phyloP scores from a whole-genome alignment of 2,797 vertebrate species.

The Malurus leucopterus region DNA sequence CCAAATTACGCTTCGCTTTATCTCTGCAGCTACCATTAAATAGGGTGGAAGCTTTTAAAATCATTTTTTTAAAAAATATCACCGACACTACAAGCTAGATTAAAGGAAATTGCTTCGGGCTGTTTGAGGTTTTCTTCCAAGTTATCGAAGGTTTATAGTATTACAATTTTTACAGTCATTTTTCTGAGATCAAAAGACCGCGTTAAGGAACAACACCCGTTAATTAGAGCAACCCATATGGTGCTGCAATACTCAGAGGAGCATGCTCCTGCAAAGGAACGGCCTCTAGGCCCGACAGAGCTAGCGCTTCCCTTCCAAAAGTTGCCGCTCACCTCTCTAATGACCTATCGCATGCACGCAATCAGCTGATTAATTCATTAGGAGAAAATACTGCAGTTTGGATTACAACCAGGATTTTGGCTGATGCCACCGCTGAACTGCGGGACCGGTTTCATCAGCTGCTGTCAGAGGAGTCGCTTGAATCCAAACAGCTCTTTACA shows the following conservation, averaged over 20 bases:
- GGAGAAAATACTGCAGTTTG: neutral
- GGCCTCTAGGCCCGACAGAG: neutral
- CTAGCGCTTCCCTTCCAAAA: neutral
- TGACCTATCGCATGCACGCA: neutral
- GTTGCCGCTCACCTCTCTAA: slow-evolving; percentile 6
- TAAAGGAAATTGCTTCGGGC: slow-evolving; percentile 21
- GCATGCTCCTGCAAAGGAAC: neutral
- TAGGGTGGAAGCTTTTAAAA: neutral
- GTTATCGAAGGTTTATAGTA: neutral
- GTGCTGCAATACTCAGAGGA: neutral
- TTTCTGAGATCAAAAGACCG: slow-evolving; percentile 21
- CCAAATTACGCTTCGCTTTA: slow-evolving; percentile 19
- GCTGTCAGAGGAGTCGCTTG: neutral
- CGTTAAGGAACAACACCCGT: neutral
- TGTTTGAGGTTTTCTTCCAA: neutral
- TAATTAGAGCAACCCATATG: slow-evolving; percentile 49
- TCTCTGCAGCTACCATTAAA: slow-evolving; percentile 11
- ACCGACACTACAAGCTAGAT: neutral
- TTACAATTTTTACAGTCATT: slow-evolving; percentile 12
- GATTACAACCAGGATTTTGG: slow-evolving; percentile 1
- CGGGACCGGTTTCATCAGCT: neutral
- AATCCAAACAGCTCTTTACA: neutral
- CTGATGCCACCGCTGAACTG: neutral
- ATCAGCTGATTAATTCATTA: slow-evolving; percentile 44
- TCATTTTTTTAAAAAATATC: neutral